These are phyloP conservation scores for Ctenochaetus hawaiiensis DNA, from an alignment of 2,797 vertebrate species.

Conservation along the genomic window DNA sequence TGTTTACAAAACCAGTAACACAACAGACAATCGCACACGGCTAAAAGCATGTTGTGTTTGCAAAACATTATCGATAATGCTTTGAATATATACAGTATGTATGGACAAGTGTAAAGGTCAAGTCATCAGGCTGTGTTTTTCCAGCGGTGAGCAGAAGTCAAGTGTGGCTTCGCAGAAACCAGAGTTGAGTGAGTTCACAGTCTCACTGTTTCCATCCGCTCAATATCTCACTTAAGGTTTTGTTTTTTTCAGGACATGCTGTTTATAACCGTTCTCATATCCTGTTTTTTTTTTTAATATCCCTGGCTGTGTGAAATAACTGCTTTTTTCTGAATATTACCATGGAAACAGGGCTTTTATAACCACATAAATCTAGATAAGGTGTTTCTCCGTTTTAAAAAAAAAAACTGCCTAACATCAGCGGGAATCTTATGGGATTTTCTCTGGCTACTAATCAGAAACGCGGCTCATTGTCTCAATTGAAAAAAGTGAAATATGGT, in stretches of 20 bases:
- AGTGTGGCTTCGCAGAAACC: neutral
- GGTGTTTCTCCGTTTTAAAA: conserved; percentile 7
- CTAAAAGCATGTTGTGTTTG: neutral
- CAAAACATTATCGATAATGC: neutral
- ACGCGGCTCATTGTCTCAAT: conserved; percentile 2
- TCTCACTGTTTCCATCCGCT: conserved; percentile 18
- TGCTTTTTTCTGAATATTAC: conserved; percentile 27
- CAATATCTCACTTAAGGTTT: neutral
- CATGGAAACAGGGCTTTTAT: conserved; percentile 37
- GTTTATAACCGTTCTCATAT: conserved; percentile 34
- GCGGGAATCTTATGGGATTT: conserved; percentile 4
- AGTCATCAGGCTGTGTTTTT: conserved; percentile 2
- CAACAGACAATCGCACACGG: neutral
- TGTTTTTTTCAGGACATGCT: neutral
- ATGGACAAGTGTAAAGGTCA: neutral
- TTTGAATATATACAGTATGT: neutral
- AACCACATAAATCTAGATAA: conserved; percentile 36
- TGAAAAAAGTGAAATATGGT: conserved; percentile 16
- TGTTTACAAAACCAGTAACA: neutral
- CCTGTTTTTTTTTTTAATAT: conserved; percentile 36
- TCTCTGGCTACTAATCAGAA: neutral
- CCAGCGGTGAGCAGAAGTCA: conserved; percentile 21
- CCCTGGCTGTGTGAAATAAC: neutral
- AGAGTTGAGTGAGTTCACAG: conserved; percentile 26
- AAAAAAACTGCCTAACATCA: conserved; percentile 11